phyloP scores from a whole-genome alignment of 2,797 vertebrate genomes.

The Bucorvus abyssinicus region DNA sequence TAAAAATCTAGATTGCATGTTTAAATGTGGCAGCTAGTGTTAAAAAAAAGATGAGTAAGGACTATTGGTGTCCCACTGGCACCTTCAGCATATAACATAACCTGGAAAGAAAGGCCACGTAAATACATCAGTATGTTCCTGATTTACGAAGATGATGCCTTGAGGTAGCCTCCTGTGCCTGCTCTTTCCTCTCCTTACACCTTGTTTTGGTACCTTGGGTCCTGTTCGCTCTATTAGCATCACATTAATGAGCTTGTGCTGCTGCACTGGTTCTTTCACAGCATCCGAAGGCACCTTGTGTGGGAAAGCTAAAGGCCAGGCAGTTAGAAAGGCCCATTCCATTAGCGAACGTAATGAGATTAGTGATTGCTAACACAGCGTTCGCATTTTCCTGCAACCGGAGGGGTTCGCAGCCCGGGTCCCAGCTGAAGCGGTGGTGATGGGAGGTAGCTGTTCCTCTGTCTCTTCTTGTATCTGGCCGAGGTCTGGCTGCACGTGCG shows the following conservation, averaged over 20 bases:
- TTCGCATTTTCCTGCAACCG: not conserved
- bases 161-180: not conserved
- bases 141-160: not conserved
- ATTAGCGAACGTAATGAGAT: not conserved
- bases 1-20: not conserved
- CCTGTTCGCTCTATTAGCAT: not conserved
- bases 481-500: fast-evolving
- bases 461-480: not conserved
- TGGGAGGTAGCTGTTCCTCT: not conserved
- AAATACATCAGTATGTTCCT: not conserved
- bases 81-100: not conserved
- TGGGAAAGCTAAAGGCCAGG: not conserved
- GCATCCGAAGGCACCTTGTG: not conserved
- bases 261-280: not conserved
- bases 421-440: not conserved
- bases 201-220: not conserved
- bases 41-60: not conserved
- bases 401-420: not conserved
- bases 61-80: not conserved
- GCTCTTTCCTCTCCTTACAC: not conserved
- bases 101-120: not conserved
- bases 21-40: not conserved
- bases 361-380: not conserved
- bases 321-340: not conserved
- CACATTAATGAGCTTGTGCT: not conserved